Evolutionary conservation across 2,113 vertebrate species (phyloP).

Genomic region (Motacilla alba): DNA sequence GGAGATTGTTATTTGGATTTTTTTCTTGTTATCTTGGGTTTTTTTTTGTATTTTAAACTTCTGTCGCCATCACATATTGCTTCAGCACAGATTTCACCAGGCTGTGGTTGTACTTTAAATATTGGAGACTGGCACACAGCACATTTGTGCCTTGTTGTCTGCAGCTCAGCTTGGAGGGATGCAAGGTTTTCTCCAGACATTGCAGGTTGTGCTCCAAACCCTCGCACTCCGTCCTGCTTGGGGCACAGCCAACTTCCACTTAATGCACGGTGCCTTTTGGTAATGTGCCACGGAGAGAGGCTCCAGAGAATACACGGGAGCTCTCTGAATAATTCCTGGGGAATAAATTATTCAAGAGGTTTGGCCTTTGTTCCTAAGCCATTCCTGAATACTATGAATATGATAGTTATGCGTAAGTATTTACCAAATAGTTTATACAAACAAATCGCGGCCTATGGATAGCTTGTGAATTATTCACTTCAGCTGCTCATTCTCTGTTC

Average conservation of each 20-base stretch:
- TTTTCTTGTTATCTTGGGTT: not conserved
- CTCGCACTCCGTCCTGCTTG: not conserved
- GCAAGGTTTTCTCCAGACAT: not conserved
- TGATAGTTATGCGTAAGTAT: not conserved
- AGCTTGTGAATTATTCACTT: constrained; percentile 13
- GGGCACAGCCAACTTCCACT: not conserved
- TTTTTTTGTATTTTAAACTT: not conserved
- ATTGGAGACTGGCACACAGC: not conserved
- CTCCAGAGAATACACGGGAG: not conserved
- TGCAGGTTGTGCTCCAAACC: not conserved
- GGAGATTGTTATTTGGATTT: not conserved
- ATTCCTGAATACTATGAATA: not conserved
- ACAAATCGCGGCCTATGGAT: not conserved
- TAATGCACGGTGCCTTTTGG: not conserved
- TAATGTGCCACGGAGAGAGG: not conserved
- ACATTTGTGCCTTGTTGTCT: not conserved
- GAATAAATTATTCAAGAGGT: constrained; percentile 39
- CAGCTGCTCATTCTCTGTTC: not conserved
- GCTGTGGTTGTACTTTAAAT: not conserved
- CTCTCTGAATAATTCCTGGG: not conserved
- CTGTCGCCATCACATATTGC: not conserved
- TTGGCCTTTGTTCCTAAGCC: constrained; percentile 1
- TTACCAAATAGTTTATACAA: constrained; percentile 45
- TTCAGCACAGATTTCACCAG: not conserved
- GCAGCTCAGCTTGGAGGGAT: not conserved